These are phyloP conservation scores for Antheraea mylitta DNA, from an alignment of 1,140 invertebrate genomes.

Conservation along the genomic window DNA sequence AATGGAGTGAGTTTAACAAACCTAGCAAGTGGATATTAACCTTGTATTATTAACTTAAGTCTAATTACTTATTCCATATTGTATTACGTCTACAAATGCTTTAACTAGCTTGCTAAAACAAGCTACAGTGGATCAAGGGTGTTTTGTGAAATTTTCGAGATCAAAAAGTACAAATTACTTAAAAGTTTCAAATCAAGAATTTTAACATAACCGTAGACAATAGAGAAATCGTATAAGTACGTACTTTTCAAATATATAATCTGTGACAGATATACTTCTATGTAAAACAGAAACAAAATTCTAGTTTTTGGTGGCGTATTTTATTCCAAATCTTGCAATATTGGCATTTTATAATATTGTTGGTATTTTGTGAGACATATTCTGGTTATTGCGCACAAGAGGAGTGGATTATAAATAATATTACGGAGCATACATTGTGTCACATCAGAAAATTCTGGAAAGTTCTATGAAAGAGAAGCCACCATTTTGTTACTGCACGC, in stretches of 20 bases:
- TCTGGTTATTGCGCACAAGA: no score
- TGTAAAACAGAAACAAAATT: background rate
- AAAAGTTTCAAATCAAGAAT: background rate
- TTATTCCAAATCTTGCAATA: no score
- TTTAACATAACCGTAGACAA: background rate
- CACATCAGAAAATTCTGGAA: no score
- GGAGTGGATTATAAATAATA: no score
- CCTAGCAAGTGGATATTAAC: background rate
- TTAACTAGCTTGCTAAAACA: constrained; percentile 72
- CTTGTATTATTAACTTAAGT: constrained; percentile 5
- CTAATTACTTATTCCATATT: constrained; percentile 55
- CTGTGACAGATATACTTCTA: background rate
- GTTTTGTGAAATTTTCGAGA: constrained; percentile 13
- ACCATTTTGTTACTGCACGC: no score
- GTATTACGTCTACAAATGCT: constrained; percentile 74
- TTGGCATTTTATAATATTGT: no score
- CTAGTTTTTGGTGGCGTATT: no score
- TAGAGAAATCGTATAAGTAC: background rate
- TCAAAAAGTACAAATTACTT: background rate
- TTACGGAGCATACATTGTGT: no score
- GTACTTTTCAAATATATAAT: background rate
- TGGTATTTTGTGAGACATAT: no score
- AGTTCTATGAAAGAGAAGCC: no score
- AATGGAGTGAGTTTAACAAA: background rate
- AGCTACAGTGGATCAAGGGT: constrained; percentile 58